A percentile compares a stretch with the other conserved stretches of the same genome.
Conservation (phyloP, 2,113 vertebrate genomes). For the Proteles cristata region DNA sequence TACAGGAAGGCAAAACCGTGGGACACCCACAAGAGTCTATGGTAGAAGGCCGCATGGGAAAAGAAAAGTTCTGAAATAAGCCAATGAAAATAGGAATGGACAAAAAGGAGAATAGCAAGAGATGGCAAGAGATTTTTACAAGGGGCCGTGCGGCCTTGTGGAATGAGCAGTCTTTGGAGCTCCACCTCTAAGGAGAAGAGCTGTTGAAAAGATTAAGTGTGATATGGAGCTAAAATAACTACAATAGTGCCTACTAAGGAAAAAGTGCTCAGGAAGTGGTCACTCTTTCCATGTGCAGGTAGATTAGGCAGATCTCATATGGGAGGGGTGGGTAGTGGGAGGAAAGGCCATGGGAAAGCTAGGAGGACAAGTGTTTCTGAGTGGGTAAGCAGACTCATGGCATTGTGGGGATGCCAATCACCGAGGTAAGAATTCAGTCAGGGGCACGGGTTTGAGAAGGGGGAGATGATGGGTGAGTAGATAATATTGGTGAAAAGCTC, state of each 20-base stretch:
- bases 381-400: neutral
- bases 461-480: neutral
- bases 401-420: neutral
- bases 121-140: neutral
- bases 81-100: neutral
- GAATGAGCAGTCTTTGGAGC: neutral
- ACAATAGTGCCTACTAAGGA: neutral
- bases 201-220: neutral
- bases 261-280: neutral
- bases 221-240: neutral
- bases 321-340: too few species aligned
- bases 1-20: neutral
- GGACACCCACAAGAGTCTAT: neutral
- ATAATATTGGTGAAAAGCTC: neutral
- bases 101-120: neutral
- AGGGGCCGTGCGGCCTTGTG: neutral
- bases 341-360: neutral
- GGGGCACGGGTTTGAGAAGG: neutral
- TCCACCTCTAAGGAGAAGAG: neutral
- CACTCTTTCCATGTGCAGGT: neutral
- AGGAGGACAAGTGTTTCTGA: neutral
- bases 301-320: neutral
- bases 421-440: neutral
- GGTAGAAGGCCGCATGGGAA: neutral
- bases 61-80: neutral